Conservation (phyloP, 2,888 invertebrate species). For the Falcaria lacertinaria region DNA sequence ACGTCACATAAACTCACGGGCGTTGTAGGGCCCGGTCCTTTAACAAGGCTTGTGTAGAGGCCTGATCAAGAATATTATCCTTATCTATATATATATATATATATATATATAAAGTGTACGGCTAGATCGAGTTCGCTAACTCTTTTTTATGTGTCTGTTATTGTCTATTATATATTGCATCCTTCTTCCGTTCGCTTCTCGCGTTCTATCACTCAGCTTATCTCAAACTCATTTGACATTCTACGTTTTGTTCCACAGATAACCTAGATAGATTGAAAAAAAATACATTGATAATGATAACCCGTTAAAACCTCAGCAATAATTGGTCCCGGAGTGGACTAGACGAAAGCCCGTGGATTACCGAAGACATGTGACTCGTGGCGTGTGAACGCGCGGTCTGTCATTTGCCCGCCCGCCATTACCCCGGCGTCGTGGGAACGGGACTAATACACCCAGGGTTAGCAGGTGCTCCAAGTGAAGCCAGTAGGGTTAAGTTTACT, state of each 20-base stretch:
- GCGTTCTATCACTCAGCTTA: too few species aligned
- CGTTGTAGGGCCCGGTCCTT: too few species aligned
- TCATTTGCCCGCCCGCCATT: conserved; percentile 49
- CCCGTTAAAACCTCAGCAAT: neutral
- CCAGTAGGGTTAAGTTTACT: neutral
- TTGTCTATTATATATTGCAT: too few species aligned
- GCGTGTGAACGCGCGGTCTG: conserved; percentile 50
- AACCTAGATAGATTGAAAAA: neutral
- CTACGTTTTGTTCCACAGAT: neutral
- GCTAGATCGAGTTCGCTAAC: too few species aligned
- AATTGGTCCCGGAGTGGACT: neutral
- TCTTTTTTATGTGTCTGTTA: too few species aligned
- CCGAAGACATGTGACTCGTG: conserved; percentile 3
- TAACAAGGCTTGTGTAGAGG: too few species aligned
- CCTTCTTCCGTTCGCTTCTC: too few species aligned
- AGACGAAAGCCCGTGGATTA: neutral
- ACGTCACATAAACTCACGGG: too few species aligned
- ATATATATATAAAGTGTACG: too few species aligned
- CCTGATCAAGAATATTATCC: too few species aligned
- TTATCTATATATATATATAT: too few species aligned
- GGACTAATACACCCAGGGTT: conserved; percentile 21
- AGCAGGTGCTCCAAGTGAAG: conserved; percentile 27
- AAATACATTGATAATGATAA: neutral
- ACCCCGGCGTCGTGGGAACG: conserved; percentile 46
- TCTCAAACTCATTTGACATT: too few species aligned